These are phyloP conservation scores for Caenorhabditis imperialis DNA, from an alignment of 2,888 invertebrate species.

Conservation along the genomic window DNA sequence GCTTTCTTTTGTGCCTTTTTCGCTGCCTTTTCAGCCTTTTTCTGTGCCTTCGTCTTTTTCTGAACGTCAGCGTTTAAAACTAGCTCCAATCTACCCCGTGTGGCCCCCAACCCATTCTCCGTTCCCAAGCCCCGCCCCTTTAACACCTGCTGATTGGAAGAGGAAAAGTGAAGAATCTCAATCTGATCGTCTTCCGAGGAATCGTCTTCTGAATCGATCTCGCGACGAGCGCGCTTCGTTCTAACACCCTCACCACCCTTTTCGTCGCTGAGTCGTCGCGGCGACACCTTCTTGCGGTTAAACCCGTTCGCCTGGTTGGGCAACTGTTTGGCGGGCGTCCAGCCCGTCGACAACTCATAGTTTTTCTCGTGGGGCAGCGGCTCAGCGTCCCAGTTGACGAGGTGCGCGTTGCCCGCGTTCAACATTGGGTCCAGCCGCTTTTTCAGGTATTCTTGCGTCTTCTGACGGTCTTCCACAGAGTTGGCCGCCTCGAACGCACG, in stretches of 20 bases:
- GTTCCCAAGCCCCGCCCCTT: conserved; percentile 8
- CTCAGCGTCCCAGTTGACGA: conserved; percentile 94
- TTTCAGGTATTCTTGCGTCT: conserved; percentile 93
- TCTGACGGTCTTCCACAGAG: conserved; percentile 90
- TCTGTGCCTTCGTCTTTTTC: conserved; percentile 51
- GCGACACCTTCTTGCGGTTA: conserved; percentile 43
- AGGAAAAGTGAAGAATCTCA: conserved; percentile 46
- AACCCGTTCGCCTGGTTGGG: conserved; percentile 53
- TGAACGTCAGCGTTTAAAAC: conserved; percentile 27
- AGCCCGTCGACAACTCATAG: conserved; percentile 62
- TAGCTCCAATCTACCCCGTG: no score
- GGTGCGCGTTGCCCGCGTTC: conserved; percentile 88
- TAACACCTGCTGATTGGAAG: conserved; percentile 38
- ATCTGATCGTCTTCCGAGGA: conserved; percentile 43
- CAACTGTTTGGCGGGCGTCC: conserved; percentile 68
- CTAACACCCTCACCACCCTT: conserved; percentile 39
- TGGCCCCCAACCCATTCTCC: conserved; percentile 15
- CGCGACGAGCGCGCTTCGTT: conserved; percentile 30
- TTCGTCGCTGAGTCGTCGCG: conserved; percentile 39
- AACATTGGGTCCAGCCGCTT: conserved; percentile 93
- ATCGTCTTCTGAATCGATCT: conserved; percentile 24
- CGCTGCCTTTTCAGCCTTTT: conserved; percentile 43
- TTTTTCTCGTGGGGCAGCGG: conserved; percentile 85
- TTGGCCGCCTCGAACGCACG: conserved; percentile 91
- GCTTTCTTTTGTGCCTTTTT: conserved; percentile 24